Base-by-base conservation (phyloP, 2,888 invertebrate species). In the Leptarthrus brevirostris region DNA sequence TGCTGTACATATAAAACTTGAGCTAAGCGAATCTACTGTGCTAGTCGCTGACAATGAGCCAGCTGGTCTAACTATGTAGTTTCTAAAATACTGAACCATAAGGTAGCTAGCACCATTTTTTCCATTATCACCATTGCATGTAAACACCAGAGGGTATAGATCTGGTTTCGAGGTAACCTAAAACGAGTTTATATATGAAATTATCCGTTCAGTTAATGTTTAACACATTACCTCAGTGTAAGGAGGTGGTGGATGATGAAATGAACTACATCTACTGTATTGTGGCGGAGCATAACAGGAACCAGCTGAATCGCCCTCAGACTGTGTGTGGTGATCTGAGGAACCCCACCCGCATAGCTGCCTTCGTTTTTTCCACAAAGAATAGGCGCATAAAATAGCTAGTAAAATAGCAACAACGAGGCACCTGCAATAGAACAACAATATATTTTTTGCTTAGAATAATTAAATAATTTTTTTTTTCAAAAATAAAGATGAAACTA, bases 161-260 rank as follows among this genome's bases (percentile, higher is more conserved):
- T 94, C 94, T 8, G 94, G 94, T 80, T 94, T 94, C 12, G 94
- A 92, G 74, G 94, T 92, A 77, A 94, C 94, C 93, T 93, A 36
- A 1, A 54, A 71, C 54, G 20, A 36, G 5, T 49, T 8, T 4
- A 61, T 58, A 14, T 34, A 56, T 3, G 26, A 47, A 26, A n/a
- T 66, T 47, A 47, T 36, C n/a, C 16, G 5, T 16, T 16, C 5
- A 8, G 24, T 18, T 14, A 16, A 24, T 52, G 16, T 12, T 44
- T 34, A 5, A 24, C n/a, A 24, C 2, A 66, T 80, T 84, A 93
- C 94, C 90, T 94, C 94, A 76, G 92, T 91, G 84, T 94, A 94
- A 0, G 94, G 94, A 18, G 93, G 93, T 26, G 94, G 94, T 1
- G 91, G 90, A 82, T 92, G 93, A 80, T 93, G 92, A 82, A 94